These are phyloP conservation scores for Diuraphis noxia DNA, from an alignment of 1,140 invertebrate species.

Conservation along the genomic window DNA sequence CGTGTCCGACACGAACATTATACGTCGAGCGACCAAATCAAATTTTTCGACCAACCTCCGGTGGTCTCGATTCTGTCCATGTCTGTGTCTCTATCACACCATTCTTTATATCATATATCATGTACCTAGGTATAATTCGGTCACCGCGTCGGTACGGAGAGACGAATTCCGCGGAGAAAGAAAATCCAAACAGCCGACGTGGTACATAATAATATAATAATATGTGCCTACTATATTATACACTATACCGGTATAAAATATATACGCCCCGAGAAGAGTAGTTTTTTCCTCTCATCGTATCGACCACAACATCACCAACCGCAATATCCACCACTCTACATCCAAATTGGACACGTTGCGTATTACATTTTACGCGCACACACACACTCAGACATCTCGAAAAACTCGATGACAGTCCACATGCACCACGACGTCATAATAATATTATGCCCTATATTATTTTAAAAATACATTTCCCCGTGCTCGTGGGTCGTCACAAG, in stretches of 20 bases:
- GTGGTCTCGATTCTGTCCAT: not conserved
- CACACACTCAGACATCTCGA: not conserved
- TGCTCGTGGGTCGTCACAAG: no score
- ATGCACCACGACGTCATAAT: no score
- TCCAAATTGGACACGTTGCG: not conserved
- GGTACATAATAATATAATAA: not conserved
- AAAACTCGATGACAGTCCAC: no score
- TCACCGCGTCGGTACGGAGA: not conserved
- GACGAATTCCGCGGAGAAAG: not conserved
- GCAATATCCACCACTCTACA: not conserved
- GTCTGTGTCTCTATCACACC: no score
- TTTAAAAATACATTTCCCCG: no score
- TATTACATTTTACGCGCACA: not conserved
- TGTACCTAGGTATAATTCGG: not conserved
- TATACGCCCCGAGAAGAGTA: not conserved
- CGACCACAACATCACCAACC: not conserved
- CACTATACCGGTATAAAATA: not conserved
- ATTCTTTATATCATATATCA: not conserved
- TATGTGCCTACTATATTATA: not conserved
- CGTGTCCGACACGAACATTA: slow-evolving; percentile 40
- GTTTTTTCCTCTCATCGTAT: not conserved
- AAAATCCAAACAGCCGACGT: not conserved
- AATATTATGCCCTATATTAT: no score
- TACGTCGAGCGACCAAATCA: not conserved
- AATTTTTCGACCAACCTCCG: not conserved